Evolutionary conservation across 2,797 vertebrate species (phyloP).

Genomic region (Tokudaia muenninki): DNA sequence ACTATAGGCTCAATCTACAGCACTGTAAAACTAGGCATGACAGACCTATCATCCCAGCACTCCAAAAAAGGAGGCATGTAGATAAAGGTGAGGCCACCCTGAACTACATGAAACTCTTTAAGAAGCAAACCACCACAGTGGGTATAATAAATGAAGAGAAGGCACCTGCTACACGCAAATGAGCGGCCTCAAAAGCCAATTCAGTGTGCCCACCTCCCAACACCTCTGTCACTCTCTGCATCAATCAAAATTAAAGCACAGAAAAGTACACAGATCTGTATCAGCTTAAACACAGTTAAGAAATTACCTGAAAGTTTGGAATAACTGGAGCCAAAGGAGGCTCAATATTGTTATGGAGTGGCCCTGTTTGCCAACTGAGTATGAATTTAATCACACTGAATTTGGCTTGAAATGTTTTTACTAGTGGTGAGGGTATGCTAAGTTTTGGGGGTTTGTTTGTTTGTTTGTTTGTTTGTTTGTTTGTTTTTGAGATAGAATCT

Average conservation of each 20-base stretch:
- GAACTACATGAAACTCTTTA: neutral
- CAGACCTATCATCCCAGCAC: neutral
- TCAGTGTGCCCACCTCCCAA: neutral
- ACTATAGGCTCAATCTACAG: neutral
- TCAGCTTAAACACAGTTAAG: neutral
- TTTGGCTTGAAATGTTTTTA: neutral
- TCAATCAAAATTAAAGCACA: neutral
- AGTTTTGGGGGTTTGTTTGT: no score
- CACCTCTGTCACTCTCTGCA: neutral
- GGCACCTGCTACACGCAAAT: neutral
- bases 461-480: no score
- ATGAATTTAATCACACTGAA: neutral
- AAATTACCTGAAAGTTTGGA: neutral
- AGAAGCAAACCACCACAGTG: neutral
- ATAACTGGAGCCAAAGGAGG: neutral
- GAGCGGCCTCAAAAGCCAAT: neutral
- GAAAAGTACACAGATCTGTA: neutral
- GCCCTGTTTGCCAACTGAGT: neutral
- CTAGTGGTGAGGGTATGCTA: neutral
- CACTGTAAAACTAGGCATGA: neutral
- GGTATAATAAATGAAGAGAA: conserved; percentile 1
- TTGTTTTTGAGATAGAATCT: neutral
- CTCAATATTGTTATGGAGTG: neutral
- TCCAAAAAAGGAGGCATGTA: neutral
- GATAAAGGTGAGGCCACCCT: neutral